Base-by-base conservation (phyloP, 2,888 invertebrate genomes). In the Idaea straminata region DNA sequence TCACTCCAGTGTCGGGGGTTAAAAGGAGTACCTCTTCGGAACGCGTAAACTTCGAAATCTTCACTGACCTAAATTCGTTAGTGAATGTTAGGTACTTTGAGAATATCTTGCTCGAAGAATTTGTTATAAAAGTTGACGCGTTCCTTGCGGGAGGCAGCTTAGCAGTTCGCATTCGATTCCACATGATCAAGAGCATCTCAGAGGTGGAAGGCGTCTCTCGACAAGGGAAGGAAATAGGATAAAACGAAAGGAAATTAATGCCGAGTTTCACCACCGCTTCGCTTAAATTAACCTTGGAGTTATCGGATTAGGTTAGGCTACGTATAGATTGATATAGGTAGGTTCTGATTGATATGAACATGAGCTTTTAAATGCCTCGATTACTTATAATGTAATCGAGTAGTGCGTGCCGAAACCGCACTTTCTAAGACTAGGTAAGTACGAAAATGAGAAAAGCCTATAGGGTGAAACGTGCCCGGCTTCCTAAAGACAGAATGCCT, bases 161-260 rank as follows among this genome's bases (percentile, higher is more conserved):
- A 87, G 91, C 92, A 91, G 86, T 90, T 92, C 91, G 71, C 80
- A 69, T 76, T 77, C 66, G 91, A 92, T 91, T 89, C 87, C 92
- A 93, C 92, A 69, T 92, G 85, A 92, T 84, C 73, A 82, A 77
- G 71, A 72, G 69, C 71, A 72, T 74, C 84, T 87, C 89, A 92
- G 93, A 89, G 93, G 92, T 93, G 93, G 87, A 92, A 93, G 93
- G 94, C 91, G 88, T 88, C 83, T 79, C 89, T 87, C 83, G 84
- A 85, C 84, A 80, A 77, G 82, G 89, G 84, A 82, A 86, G 87
- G 92, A 92, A 87, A 84, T 84, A 81, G 89, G 82, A 84, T 77
- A 65, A 78, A 83, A 78, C 70, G 80, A 77, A 75, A 80, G 83
- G 82, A 83, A 82, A 81, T 78, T 72, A 79, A 74, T 73, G 79